Evolutionary conservation across 1,140 invertebrate genomes (phyloP), one percentile per base, ranked within the genome.

Genomic region (Cephus cinctus): DNA sequence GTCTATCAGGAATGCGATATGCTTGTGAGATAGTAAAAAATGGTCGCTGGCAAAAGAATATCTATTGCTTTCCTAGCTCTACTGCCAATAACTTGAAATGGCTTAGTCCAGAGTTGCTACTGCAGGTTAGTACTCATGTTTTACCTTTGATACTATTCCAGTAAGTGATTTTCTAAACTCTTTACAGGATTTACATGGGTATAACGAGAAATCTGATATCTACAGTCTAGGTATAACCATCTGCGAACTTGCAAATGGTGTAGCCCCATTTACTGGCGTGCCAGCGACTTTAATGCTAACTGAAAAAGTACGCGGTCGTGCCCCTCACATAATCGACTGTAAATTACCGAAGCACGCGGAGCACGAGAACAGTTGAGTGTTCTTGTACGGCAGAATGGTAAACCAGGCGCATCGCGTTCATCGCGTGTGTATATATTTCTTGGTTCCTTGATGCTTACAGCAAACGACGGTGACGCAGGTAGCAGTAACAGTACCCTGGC

Each of bases 231-330:
- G 94, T 23, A 88, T 96, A 47, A 82, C 89, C 11, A 83, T 87
- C 27, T 96, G 92, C 77, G 93, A 96, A 77, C 69, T 96, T 52
- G 92, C 86, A 18, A 96, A 96, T 78, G 92, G 93, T 0, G 80
- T 86, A 35, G 87, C 90, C 59, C 93, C 93, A 1, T 96, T 92
- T 77, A 81, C 82, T 16, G 87, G 90, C 57, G 85, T 91, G 59
- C 80, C 86, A 16, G 84, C 86, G 21, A 94, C 91, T 0, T 80
- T 94, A 56, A 94, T 96, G 90, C 79, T 94, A 36, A 86, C 90
- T 2, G 91, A 94, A 75, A 96, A 95, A 76, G 80, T 95, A 6
- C 80, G 87, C 43, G 91, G 91, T 9, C 84, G 81, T 56, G 81
- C 83, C 8, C 90, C 91, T 15, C 83, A 86, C 43, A 72, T 93